These are phyloP conservation scores for Agrochola lychnidis DNA, from an alignment of 2,888 invertebrate species.

Conservation along the genomic window DNA sequence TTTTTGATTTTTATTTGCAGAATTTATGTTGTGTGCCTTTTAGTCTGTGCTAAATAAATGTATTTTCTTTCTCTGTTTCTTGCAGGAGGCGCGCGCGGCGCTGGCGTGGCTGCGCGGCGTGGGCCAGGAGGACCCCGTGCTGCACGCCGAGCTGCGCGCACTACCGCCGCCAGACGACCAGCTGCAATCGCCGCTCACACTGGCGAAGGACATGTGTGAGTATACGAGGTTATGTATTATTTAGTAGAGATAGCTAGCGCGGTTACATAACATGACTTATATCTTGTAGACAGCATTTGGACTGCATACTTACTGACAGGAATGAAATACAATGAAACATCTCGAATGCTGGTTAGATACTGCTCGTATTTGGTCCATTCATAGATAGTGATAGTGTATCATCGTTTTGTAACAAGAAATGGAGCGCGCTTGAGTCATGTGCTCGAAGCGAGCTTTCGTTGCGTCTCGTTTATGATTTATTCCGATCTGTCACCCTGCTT, in stretches of 20 bases:
- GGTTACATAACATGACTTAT: background rate
- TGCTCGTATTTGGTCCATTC: too few species aligned
- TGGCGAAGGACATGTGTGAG: conserved; percentile 77
- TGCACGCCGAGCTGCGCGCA: conserved; percentile 68
- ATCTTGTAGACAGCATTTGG: background rate
- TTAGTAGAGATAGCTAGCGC: background rate
- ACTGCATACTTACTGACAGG: background rate
- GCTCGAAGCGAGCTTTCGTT: too few species aligned
- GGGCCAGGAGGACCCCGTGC: conserved; percentile 60
- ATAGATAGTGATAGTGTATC: too few species aligned
- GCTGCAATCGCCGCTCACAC: conserved; percentile 64
- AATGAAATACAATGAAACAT: background rate
- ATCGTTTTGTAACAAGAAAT: too few species aligned
- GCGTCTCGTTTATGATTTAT: too few species aligned
- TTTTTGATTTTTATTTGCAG: too few species aligned
- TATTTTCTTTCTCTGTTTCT: too few species aligned
- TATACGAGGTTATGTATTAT: background rate
- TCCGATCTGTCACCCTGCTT: too few species aligned
- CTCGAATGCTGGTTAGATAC: background rate
- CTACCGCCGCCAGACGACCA: conserved; percentile 74
- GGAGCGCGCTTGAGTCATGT: too few species aligned
- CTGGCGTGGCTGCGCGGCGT: conserved; percentile 78
- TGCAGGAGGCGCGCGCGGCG: conserved; percentile 76
- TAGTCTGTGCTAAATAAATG: too few species aligned
- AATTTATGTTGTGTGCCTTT: too few species aligned